Conservation (phyloP, 2,797 vertebrate genomes). For the Phalloptychus januarius region DNA sequence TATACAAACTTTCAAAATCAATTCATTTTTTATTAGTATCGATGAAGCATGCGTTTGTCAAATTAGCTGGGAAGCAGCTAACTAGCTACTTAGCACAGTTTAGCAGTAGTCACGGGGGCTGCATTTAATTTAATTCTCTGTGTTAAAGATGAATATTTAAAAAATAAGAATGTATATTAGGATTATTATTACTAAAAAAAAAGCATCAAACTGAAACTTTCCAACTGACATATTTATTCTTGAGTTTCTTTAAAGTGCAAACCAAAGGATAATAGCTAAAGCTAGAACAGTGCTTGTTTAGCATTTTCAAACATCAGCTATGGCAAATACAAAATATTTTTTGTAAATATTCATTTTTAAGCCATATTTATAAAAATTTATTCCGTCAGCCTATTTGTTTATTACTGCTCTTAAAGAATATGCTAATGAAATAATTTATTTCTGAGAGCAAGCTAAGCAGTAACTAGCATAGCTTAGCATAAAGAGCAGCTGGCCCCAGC, state of each 20-base stretch:
- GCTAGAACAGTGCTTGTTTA: background rate
- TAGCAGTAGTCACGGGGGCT: background rate
- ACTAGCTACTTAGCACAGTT: background rate
- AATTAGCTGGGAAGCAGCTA: background rate
- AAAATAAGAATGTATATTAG: background rate
- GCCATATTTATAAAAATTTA: too few species aligned
- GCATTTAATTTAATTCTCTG: background rate
- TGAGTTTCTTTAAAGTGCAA: background rate
- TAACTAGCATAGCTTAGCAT: background rate
- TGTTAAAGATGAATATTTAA: background rate
- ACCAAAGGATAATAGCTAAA: background rate
- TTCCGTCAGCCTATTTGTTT: background rate
- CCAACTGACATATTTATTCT: background rate
- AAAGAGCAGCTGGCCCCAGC: background rate
- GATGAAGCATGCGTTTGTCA: background rate
- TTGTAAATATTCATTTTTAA: too few species aligned
- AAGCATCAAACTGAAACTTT: background rate
- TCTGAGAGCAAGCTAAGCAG: background rate
- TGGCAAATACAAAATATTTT: background rate
- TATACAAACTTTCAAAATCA: background rate
- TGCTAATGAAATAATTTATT: background rate
- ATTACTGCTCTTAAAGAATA: background rate
- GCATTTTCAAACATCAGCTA: background rate
- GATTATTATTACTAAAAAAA: background rate
- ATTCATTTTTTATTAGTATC: background rate